These are phyloP conservation scores for Leptopterna dolabrata DNA, from an alignment of 2,888 invertebrate species.

Conservation along the genomic window DNA sequence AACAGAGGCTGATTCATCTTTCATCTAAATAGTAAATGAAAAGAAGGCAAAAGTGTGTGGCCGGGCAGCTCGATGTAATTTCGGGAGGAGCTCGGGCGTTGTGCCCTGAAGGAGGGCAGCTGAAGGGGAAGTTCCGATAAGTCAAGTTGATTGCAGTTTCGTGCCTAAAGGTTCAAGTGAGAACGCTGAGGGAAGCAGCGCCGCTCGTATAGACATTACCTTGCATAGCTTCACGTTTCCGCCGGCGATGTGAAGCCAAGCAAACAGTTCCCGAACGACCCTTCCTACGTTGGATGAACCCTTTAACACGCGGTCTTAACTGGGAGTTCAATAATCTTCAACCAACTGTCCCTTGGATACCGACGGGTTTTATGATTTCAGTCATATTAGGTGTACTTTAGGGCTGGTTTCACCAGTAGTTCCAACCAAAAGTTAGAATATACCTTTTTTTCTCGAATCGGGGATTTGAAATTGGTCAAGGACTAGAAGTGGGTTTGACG, in stretches of 20 bases:
- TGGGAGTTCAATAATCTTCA: slow-evolving; percentile 9
- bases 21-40: slow-evolving; percentile 42
- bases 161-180: slow-evolving; percentile 53
- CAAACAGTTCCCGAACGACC: slow-evolving; percentile 24
- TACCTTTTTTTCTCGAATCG: no score
- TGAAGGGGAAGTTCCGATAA: slow-evolving; percentile 43
- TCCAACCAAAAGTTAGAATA: no score
- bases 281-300: slow-evolving; percentile 6
- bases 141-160: slow-evolving; percentile 53
- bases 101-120: background rate
- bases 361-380: no score
- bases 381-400: no score
- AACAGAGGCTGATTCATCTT: slow-evolving; percentile 40
- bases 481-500: no score
- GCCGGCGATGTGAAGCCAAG: slow-evolving; percentile 36
- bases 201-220: slow-evolving; percentile 42
- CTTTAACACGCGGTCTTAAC: slow-evolving; percentile 17
- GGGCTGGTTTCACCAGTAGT: no score
- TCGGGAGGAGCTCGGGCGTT: background rate
- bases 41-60: slow-evolving; percentile 26
- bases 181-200: slow-evolving; percentile 48
- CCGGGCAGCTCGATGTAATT: slow-evolving; percentile 1
- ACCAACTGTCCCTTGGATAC: background rate
- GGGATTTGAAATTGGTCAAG: no score
- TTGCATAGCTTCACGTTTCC: slow-evolving; percentile 47